Base-by-base conservation (phyloP, 2,797 vertebrate genomes). In the Pterois miles region DNA sequence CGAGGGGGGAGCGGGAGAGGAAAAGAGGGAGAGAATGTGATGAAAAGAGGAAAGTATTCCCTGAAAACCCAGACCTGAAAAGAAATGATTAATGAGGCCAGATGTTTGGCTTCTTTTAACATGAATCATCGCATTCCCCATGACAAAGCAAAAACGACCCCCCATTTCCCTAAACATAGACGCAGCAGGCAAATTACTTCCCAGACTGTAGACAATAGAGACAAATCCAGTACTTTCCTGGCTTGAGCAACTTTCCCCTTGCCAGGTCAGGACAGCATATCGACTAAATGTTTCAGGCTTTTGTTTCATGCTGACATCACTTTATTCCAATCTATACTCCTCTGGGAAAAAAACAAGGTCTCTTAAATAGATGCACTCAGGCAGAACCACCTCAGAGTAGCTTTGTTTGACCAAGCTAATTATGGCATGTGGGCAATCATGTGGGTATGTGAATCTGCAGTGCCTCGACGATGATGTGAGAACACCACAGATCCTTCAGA, bases 31-130 rank as follows among this genome's bases (percentile, higher is more conserved):
- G 66, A 75, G 50, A 81, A 73, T 80, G 74, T 52, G 66, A 86
- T 83, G 74, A 82, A 84, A 85, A 80, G 67, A 77, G 63, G 73
- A 87, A 91, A 66, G 53, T 69, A 84, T 85, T 88, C 89, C 90
- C 87, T 12, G 3, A 80, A 86, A 88, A 82, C 33, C n/a, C 56
- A 69, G 46, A 89, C 87, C 80, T 91, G 81, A 90, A 87, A 88
- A 85, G 81, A 88, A 90, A 88, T 90, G 85, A 92, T 92, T 90
- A 90, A 93, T 92, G 92, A 88, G 73, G 79, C 92, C 92, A 94
- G 92, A 93, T 93, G 92, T 91, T 90, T 11, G 79, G 76, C 72
- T 86, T 92, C 76, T 87, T 86, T 91, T 84, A 82, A 85, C 83
- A 84, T 91, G 87, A 91, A 81, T 91, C 91, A 88, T 80, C 36